Evolutionary conservation across 2,888 invertebrate genomes (phyloP), one percentile per base, ranked within the genome.

Genomic region (Lithodes maja): DNA sequence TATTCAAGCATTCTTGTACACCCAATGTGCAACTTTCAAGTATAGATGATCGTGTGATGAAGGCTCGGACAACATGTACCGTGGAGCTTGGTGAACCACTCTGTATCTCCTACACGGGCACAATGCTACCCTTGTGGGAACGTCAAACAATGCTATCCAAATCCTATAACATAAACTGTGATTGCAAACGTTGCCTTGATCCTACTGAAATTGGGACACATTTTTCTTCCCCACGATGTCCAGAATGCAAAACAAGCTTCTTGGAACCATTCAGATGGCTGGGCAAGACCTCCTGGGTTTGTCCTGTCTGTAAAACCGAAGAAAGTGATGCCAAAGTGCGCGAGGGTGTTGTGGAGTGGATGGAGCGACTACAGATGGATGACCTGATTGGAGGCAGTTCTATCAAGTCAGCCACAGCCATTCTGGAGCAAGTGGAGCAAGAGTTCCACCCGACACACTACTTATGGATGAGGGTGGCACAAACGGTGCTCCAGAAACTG

Each of bases 21-120:
- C 96, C 97, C 0, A 97, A 97, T 94, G 96, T 97, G 93, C 95
- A 96, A 85, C 97, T 97, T 94, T 97, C 96, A 92, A 97, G 97
- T 93, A 95, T 96, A 3, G 54, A 55, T 17, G 96, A 96, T 93
- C 92, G 92, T 2, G 91, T 90, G 3, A 95, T 97, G 0, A 95
- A 96, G 90, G 95, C 97, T 33, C 95, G 97, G 0, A 95, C 95
- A 92, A 96, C 96, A 0, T 93, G 94, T 0, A 93, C 94, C 77
- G 96, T 97, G 53, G 93, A 95, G 61, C 93, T 94, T 87, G 96
- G 96, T 0, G 94, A 95, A 0, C 96, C 97, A 93, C 93, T 97
- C 53, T 96, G 96, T n/a, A 97, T 97, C 83, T 97, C 96, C 93
- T 97, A 97, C 94, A 96, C 97, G 0, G 97, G 90, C 3, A 87